phyloP scores from a whole-genome alignment of 2,797 vertebrate genomes.

The Furcifer pardalis region DNA sequence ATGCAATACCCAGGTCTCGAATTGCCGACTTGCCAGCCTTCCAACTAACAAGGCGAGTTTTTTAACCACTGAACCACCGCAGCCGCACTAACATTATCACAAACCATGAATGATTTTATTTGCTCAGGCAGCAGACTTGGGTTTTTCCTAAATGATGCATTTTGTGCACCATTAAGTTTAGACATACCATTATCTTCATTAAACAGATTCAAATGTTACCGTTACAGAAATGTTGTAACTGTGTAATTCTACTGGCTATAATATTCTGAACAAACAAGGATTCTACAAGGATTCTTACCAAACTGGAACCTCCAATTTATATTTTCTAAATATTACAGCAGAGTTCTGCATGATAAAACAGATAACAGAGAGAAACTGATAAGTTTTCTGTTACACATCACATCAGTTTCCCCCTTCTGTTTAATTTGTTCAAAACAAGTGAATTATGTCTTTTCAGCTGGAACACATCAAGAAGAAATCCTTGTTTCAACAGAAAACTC shows the following conservation, averaged over 20 bases:
- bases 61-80: background rate
- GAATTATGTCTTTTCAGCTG: background rate
- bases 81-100: background rate
- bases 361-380: background rate
- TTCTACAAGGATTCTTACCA: background rate
- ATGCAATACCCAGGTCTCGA: too few relatives aligned
- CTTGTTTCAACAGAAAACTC: slow-evolving; percentile 37
- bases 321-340: slow-evolving; percentile 13
- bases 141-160: background rate
- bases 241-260: background rate
- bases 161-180: background rate
- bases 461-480: background rate
- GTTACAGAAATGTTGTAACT: background rate
- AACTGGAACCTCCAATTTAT: background rate
- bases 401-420: background rate
- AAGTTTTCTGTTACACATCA: background rate
- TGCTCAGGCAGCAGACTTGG: background rate
- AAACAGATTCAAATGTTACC: background rate
- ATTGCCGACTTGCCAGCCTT: too few relatives aligned
- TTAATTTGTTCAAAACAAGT: slow-evolving; percentile 12
- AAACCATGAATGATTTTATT: background rate
- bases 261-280: background rate
- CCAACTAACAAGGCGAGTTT: too few relatives aligned
- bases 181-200: background rate
- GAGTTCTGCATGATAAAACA: slow-evolving; percentile 2